phyloP scores from a whole-genome alignment of 92 coral and sea anemone species.

The Palythoa grandiflora region DNA sequence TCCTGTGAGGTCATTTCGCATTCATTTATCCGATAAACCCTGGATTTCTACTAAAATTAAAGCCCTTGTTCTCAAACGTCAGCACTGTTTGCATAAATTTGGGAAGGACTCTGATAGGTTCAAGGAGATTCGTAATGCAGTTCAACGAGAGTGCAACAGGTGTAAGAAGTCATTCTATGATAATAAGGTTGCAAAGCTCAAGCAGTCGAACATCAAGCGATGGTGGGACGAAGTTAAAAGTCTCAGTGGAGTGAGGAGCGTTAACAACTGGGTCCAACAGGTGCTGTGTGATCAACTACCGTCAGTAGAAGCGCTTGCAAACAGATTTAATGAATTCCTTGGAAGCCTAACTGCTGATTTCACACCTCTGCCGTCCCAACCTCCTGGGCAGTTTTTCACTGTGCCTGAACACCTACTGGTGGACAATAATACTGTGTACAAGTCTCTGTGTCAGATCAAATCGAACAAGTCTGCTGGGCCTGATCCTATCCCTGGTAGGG shows the following conservation, averaged over 20 bases:
- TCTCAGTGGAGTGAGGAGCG: conserved; percentile 47
- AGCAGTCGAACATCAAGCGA: conserved; percentile 49
- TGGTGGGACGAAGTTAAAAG: conserved; percentile 59
- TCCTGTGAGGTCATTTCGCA: conserved; percentile 37
- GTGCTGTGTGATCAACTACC: conserved; percentile 41
- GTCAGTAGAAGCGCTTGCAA: conserved; percentile 54
- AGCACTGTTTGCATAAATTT: conserved; percentile 29
- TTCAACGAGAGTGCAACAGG: conserved; percentile 48
- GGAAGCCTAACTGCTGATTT: conserved; percentile 49
- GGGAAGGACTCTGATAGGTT: conserved; percentile 57
- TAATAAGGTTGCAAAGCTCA: conserved; percentile 49
- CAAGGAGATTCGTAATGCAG: conserved; percentile 48
- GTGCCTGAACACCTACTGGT: neutral
- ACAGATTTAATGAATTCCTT: conserved; percentile 58
- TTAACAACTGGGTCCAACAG: conserved; percentile 44
- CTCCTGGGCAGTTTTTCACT: conserved; percentile 46
- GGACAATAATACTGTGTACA: too few species aligned
- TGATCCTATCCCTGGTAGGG: too few species aligned
- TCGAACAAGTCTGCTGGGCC: too few species aligned
- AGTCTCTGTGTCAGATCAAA: too few species aligned
- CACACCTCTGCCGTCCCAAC: conserved; percentile 39
- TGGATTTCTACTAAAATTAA: conserved; percentile 53
- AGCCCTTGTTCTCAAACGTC: conserved; percentile 36
- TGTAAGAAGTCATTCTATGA: conserved; percentile 49
- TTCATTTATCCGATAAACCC: conserved; percentile 43